A percentile compares a stretch with the other conserved stretches of the same genome.
Evolutionary conservation across 2,888 invertebrate species (phyloP).

Genomic region (Anthophora plumipes): DNA sequence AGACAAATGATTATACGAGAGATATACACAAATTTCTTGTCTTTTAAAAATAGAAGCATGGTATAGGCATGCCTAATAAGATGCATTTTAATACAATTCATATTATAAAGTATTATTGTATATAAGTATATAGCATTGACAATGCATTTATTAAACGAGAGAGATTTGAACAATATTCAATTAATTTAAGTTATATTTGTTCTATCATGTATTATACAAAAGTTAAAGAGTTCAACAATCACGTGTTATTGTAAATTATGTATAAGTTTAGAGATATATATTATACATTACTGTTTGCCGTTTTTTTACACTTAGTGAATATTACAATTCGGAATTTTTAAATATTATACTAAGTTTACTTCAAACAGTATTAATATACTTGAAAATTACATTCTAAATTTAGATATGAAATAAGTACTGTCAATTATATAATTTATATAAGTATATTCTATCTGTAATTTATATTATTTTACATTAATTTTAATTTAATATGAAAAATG

Average conservation of each 20-base stretch:
- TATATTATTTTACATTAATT: slow-evolving; percentile 16
- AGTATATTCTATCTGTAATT: slow-evolving; percentile 19
- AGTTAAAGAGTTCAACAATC: slow-evolving; percentile 32
- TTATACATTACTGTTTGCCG: slow-evolving; percentile 20
- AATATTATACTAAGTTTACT: slow-evolving; percentile 34
- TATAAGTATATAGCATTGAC: slow-evolving; percentile 9
- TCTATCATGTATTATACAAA: slow-evolving; percentile 41
- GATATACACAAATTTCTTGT: slow-evolving; percentile 4
- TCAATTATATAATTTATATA: slow-evolving; percentile 47
- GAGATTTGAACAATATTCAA: slow-evolving; percentile 1
- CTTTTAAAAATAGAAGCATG: slow-evolving; percentile 33
- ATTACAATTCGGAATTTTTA: slow-evolving; percentile 9
- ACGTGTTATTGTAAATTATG: slow-evolving; percentile 22
- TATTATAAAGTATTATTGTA: slow-evolving; percentile 17
- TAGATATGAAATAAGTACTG: slow-evolving; percentile 27
- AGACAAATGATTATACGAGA: slow-evolving; percentile 9
- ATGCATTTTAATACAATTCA: slow-evolving; percentile 19
- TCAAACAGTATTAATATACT: slow-evolving; percentile 53
- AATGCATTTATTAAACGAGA: slow-evolving; percentile 31
- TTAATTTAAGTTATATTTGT: slow-evolving; percentile 27
- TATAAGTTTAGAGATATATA: slow-evolving; percentile 27
- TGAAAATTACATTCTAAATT: slow-evolving; percentile 36
- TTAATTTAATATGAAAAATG: slow-evolving; percentile 12
- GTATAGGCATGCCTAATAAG: slow-evolving; percentile 25
- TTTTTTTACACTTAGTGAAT: slow-evolving; percentile 41